phyloP scores from a whole-genome alignment of 2,113 vertebrate species.

The Cyanocitta stelleri region DNA sequence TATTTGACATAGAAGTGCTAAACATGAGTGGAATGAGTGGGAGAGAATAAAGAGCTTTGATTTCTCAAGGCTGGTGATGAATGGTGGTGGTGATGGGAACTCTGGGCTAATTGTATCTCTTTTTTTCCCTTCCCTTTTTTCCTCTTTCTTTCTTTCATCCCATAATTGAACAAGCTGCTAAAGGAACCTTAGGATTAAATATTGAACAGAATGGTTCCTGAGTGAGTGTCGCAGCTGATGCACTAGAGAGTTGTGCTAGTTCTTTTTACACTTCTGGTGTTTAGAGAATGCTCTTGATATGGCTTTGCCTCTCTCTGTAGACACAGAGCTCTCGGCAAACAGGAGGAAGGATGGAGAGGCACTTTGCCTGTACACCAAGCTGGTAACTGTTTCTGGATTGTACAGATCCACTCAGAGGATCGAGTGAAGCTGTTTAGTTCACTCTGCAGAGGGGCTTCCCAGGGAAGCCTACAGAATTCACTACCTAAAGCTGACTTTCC shows the following conservation, averaged over 20 bases:
- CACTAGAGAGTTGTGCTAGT: not conserved
- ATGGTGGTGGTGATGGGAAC: not conserved
- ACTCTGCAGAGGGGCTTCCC: not conserved
- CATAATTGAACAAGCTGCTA: not conserved
- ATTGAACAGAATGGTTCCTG: not conserved
- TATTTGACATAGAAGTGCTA: not conserved
- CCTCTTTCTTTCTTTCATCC: not conserved
- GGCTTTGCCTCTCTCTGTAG: not conserved
- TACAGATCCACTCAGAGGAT: rapidly evolving
- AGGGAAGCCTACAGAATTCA: not conserved
- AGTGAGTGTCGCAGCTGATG: not conserved
- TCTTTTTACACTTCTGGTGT: not conserved
- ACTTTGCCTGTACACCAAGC: not conserved
- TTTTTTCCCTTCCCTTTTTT: no score
- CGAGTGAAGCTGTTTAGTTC: not conserved
- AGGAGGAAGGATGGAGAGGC: not conserved
- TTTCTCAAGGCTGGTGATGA: not conserved
- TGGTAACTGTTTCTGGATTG: not conserved
- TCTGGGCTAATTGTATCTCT: not conserved
- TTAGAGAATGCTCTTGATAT: not conserved
- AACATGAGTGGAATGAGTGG: not conserved
- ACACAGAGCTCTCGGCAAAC: not conserved
- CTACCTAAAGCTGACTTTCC: not conserved
- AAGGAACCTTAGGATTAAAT: not conserved
- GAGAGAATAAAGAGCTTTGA: not conserved